Evolutionary conservation across 2,113 vertebrate genomes (phyloP).

Genomic region (Chitala chitala): DNA sequence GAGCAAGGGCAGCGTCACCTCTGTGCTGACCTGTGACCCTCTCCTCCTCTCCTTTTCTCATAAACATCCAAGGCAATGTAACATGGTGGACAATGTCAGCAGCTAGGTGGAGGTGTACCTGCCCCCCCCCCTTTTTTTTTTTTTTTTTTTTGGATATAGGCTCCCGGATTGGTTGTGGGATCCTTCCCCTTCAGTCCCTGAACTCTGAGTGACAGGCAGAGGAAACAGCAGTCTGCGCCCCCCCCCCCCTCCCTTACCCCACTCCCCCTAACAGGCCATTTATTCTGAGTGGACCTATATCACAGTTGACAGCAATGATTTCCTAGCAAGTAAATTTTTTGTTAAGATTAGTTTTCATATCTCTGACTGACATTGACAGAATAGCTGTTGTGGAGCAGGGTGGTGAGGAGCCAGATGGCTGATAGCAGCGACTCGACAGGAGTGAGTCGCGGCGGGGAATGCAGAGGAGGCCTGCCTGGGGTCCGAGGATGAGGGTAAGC

Average conservation of each 20-base stretch:
- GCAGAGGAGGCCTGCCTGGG: background rate
- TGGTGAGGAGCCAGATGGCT: conserved; percentile 32
- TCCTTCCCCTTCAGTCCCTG: conserved; percentile 55
- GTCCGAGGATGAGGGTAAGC: background rate
- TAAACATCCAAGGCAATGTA: conserved; percentile 51
- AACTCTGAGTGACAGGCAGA: conserved; percentile 60
- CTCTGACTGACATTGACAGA: conserved; percentile 41
- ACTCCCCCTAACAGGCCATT: conserved; percentile 52
- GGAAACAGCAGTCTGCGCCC: conserved; percentile 47
- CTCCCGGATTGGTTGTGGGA: conserved; percentile 55
- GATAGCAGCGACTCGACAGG: conserved; percentile 25
- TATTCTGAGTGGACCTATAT: conserved; percentile 28
- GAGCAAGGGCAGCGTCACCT: conserved; percentile 64
- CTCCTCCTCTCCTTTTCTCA: conserved; percentile 45
- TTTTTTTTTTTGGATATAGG: conserved; percentile 50
- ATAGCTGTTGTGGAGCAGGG: conserved; percentile 29
- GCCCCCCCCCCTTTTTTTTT: conserved; percentile 51
- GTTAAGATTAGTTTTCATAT: conserved; percentile 43
- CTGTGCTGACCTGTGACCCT: conserved; percentile 60
- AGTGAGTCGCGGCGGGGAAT: background rate
- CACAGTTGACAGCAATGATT: conserved; percentile 37
- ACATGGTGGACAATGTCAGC: conserved; percentile 60
- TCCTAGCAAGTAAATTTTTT: conserved; percentile 37
- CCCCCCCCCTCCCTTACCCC: conserved; percentile 28
- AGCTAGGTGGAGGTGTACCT: conserved; percentile 52